Evolutionary conservation across 2,113 vertebrate species (phyloP), one percentile per base, ranked within the genome.

Genomic region (Nesoenas mayeri): DNA sequence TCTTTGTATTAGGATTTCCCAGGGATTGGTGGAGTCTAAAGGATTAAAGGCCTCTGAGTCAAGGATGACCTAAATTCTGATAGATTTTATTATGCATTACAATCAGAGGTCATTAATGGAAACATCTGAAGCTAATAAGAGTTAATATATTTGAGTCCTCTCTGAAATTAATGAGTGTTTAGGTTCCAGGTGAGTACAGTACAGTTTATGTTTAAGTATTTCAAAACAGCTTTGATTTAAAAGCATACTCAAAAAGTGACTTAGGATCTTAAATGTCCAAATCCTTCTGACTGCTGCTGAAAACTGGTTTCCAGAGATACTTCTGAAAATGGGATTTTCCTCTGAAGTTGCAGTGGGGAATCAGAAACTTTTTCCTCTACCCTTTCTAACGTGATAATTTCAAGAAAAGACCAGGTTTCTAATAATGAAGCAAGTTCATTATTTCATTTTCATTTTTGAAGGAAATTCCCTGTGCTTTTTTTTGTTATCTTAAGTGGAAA

Each of bases 1-100:
- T 91, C 50, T 95, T 95, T 95, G 86, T 96, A 81, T 92, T 91
- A 88, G 79, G 85, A 92, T 96, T 96, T 97, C 80, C 79, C 93
- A 79, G 81, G 40, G 77, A 97, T 83, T 83, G 80, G 31, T 75
- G 42, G 70, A 85, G 12, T 88, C 88, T 79, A 65, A 85, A 92
- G 85, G 88, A 82, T 96, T 98, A 96, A 95, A 96, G 70, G 21
- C 31, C 66, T 95, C 73, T 88, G 81, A 95, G 83, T 85, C 92
- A 92, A 94, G 67, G 83, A 50, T 95, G 91, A 94, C 89, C 95
- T 95, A 93, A 53, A 96, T 96, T 96, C 83, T 88, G 56, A 87
- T 94, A 93, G 75, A 77, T 94, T 95, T 94, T 92, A 67, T 81
- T 75, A 92, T 93, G 91, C 86, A 86, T 91, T 93, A 82, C 32